These are phyloP conservation scores for Chloropsis cyanopogon DNA, from an alignment of 2,113 vertebrate genomes.

Conservation along the genomic window DNA sequence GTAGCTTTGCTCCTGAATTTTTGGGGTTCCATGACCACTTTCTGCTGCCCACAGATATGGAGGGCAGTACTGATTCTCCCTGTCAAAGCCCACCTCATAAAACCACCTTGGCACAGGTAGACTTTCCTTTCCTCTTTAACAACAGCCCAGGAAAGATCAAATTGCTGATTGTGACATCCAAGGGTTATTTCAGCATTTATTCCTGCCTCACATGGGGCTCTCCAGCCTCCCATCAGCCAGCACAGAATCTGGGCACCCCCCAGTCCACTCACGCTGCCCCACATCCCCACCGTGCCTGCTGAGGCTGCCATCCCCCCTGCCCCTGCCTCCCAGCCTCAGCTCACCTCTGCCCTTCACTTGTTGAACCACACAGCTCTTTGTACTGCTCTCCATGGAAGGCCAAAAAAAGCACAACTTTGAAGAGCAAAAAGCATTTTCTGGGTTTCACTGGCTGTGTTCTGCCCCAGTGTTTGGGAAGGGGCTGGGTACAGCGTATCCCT, in stretches of 20 bases:
- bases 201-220: not conserved
- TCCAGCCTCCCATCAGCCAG: not conserved
- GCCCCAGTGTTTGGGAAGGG: not conserved
- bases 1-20: not conserved
- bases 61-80: not conserved
- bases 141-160: not conserved
- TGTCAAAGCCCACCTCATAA: not conserved
- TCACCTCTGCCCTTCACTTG: not conserved
- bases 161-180: fast-evolving
- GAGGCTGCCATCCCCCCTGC: not conserved
- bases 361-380: not conserved
- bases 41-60: not conserved
- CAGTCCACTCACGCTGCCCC: not conserved
- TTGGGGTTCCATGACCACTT: not conserved
- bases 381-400: fast-evolving
- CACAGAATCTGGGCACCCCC: not conserved
- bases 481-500: not conserved
- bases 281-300: not conserved
- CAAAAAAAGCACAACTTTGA: not conserved
- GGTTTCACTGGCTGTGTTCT: not conserved
- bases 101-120: not conserved
- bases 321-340: not conserved
- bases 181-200: not conserved
- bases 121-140: not conserved
- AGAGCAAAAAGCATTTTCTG: not conserved